Percentiles rank a stretch among this genome's conserved stretches.
These are phyloP conservation scores for Drosophila sp. DNA, from an alignment of 1,140 invertebrate genomes.

Conservation along the genomic window DNA sequence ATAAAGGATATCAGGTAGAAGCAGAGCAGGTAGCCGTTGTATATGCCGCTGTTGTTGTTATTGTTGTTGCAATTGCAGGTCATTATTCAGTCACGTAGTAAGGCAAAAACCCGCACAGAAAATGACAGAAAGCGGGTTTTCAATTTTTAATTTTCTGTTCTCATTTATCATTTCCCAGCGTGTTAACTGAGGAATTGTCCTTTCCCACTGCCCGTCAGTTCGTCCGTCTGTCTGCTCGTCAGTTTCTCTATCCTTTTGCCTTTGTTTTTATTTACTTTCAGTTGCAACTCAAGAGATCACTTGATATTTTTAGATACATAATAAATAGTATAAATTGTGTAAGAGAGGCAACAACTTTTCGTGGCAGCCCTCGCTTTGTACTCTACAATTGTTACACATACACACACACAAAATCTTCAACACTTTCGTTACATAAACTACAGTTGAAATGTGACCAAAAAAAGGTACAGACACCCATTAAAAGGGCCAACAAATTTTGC, in stretches of 20 bases:
- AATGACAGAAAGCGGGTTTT: neutral
- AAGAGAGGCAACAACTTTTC: no score
- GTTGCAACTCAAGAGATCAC: slow-evolving; percentile 15
- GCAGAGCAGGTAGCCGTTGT: neutral
- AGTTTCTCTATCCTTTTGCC: neutral
- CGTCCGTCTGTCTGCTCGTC: neutral
- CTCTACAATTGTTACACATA: slow-evolving; percentile 12
- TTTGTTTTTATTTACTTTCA: neutral
- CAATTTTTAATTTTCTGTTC: neutral
- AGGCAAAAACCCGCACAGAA: neutral
- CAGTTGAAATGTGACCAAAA: slow-evolving; percentile 22
- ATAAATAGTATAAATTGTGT: neutral
- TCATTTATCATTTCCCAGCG: slow-evolving; percentile 24
- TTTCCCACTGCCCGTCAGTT: neutral
- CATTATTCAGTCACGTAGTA: slow-evolving; percentile 15
- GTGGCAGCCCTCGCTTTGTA: slow-evolving; percentile 1
- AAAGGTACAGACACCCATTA: neutral
- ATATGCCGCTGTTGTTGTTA: no score
- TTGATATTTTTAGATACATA: slow-evolving; percentile 21
- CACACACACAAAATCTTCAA: neutral
- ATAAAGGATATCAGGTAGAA: slow-evolving; percentile 8
- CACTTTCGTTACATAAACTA: slow-evolving; percentile 29
- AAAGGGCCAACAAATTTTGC: slow-evolving; percentile 3
- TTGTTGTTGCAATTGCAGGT: neutral
- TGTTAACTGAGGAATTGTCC: slow-evolving; percentile 3